phyloP scores from a whole-genome alignment of 2,797 vertebrate genomes.

The Tinamus major region DNA sequence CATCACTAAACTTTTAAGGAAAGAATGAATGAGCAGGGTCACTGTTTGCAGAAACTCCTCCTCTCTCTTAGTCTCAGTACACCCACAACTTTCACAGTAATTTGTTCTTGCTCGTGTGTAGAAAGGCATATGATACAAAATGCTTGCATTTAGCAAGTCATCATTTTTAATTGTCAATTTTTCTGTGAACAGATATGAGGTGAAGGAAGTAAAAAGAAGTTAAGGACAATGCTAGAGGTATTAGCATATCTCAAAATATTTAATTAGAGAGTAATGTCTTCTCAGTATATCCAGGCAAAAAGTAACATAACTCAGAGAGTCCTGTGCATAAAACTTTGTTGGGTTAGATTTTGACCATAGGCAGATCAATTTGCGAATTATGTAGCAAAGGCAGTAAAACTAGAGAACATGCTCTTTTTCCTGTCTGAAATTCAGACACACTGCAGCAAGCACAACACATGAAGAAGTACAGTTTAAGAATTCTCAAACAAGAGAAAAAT shows the following conservation, averaged over 20 bases:
- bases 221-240: background rate
- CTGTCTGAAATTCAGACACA: background rate
- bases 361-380: background rate
- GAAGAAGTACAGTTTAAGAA: background rate
- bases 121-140: background rate
- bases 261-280: background rate
- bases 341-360: background rate
- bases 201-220: background rate
- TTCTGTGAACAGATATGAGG: background rate
- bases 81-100: background rate
- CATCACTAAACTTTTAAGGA: background rate
- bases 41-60: background rate
- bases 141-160: background rate
- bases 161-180: background rate
- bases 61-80: background rate
- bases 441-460: rapidly evolving
- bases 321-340: background rate
- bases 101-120: background rate
- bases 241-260: background rate
- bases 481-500: background rate
- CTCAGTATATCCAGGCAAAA: background rate
- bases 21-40: background rate
- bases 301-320: background rate
- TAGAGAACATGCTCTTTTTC: background rate
- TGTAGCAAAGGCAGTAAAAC: background rate